Percentiles rank a stretch among this genome's conserved stretches.
Evolutionary conservation across 2,888 invertebrate genomes (phyloP).

Genomic region (Tholera decimalis): DNA sequence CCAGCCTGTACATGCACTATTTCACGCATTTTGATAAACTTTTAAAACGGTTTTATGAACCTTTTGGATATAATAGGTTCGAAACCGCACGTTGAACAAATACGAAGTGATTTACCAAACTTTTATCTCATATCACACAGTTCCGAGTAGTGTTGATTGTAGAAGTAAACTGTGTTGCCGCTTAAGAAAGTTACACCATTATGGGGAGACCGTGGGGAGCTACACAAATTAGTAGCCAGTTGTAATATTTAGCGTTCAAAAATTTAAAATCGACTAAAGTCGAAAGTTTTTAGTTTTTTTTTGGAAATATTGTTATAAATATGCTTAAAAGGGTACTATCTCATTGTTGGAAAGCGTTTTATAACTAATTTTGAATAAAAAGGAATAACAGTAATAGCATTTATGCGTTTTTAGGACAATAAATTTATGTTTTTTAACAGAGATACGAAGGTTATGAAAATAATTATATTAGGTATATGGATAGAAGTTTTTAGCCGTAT

Average conservation of each 20-base stretch:
- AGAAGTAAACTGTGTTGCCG: slow-evolving; percentile 53
- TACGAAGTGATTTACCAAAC: slow-evolving; percentile 42
- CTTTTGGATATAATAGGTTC: slow-evolving; percentile 42
- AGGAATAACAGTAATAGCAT: too few species aligned
- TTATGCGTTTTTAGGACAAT: neutral
- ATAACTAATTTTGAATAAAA: neutral
- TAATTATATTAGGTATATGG: too few species aligned
- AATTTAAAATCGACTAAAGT: slow-evolving; percentile 41
- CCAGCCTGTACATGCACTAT: slow-evolving; percentile 98
- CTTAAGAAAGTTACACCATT: slow-evolving; percentile 19
- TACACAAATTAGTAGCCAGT: slow-evolving; percentile 38
- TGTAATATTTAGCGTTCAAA: slow-evolving; percentile 34
- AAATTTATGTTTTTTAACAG: too few species aligned
- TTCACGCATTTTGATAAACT: slow-evolving; percentile 94
- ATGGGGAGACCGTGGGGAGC: slow-evolving; percentile 27
- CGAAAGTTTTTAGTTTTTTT: neutral
- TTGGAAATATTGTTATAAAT: neutral
- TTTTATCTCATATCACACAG: slow-evolving; percentile 54
- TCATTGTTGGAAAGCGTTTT: neutral
- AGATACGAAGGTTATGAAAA: neutral
- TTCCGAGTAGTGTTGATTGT: slow-evolving; percentile 59
- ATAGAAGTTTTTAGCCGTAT: too few species aligned
- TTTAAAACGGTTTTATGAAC: slow-evolving; percentile 28
- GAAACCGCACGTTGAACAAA: slow-evolving; percentile 52
- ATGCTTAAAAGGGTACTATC: neutral